phyloP scores from a whole-genome alignment of 2,888 invertebrate species.

The Dendrolimus pini region DNA sequence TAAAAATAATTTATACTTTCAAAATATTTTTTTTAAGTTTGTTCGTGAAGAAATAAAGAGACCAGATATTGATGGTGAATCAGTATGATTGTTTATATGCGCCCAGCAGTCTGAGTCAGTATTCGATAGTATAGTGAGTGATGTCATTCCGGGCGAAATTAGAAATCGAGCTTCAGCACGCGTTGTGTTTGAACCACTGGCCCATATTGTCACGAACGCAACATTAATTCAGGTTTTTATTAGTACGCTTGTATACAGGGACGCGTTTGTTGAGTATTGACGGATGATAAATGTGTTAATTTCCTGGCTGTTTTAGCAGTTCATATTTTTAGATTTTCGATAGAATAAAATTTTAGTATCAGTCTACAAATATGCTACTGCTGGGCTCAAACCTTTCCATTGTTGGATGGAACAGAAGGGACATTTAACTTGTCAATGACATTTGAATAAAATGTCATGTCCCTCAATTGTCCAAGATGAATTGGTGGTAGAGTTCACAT shows the following conservation, averaged over 20 bases:
- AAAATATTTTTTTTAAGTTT: no score
- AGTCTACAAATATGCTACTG: no score
- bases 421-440: no score
- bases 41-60: background rate
- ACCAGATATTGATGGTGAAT: background rate
- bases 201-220: conserved; percentile 38
- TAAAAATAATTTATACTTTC: no score
- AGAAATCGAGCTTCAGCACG: conserved; percentile 20
- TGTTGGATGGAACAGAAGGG: no score
- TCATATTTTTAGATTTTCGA: no score
- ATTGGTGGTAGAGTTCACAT: no score
- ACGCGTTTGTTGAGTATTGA: conserved; percentile 5
- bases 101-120: conserved; percentile 19
- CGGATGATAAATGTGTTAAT: background rate
- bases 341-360: no score
- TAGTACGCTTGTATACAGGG: background rate
- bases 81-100: conserved; percentile 2
- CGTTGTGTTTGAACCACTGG: conserved; percentile 18
- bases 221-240: conserved; percentile 30
- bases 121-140: conserved; percentile 12
- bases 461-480: no score
- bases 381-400: no score
- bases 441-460: no score
- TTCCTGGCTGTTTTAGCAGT: background rate
- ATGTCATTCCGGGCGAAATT: conserved; percentile 32